Conservation (phyloP, 2,797 vertebrate genomes). For the Atherinosoma microstoma region DNA sequence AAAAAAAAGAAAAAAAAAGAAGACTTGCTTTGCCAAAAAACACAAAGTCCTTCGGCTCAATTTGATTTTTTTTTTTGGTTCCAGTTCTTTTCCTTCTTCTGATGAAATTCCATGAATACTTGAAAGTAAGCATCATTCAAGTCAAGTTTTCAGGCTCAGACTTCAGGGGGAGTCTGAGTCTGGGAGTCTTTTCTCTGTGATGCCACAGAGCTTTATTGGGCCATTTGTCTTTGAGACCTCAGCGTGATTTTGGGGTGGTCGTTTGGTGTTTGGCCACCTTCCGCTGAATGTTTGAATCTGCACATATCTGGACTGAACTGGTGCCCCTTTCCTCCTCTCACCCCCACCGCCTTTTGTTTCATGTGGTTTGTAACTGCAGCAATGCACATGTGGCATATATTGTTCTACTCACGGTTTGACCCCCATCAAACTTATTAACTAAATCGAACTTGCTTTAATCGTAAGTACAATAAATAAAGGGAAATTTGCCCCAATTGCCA, state of each 20-base stretch:
- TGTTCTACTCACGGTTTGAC: slow-evolving; percentile 63
- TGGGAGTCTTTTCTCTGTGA: slow-evolving; percentile 57
- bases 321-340: slow-evolving; percentile 58
- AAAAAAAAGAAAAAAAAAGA: slow-evolving; percentile 14
- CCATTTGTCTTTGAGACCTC: slow-evolving; percentile 79
- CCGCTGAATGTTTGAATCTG: slow-evolving; percentile 72
- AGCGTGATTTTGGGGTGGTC: slow-evolving; percentile 78
- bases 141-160: slow-evolving; percentile 52
- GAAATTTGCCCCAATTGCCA: slow-evolving; percentile 22
- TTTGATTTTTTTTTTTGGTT: slow-evolving; percentile 6
- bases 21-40: slow-evolving; percentile 58
- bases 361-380: slow-evolving; percentile 75
- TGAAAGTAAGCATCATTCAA: slow-evolving; percentile 49
- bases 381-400: slow-evolving; percentile 77
- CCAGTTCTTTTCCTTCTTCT: slow-evolving; percentile 25
- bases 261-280: slow-evolving; percentile 71
- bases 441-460: slow-evolving; percentile 51
- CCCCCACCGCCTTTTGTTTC: slow-evolving; percentile 67
- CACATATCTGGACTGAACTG: slow-evolving; percentile 77
- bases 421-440: slow-evolving; percentile 59
- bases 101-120: slow-evolving; percentile 73
- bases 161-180: slow-evolving; percentile 39
- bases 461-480: slow-evolving; percentile 49
- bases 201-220: slow-evolving; percentile 57
- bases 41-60: slow-evolving; percentile 45